phyloP scores from a whole-genome alignment of 2,888 invertebrate genomes.

The Cryptus viduatorius region DNA sequence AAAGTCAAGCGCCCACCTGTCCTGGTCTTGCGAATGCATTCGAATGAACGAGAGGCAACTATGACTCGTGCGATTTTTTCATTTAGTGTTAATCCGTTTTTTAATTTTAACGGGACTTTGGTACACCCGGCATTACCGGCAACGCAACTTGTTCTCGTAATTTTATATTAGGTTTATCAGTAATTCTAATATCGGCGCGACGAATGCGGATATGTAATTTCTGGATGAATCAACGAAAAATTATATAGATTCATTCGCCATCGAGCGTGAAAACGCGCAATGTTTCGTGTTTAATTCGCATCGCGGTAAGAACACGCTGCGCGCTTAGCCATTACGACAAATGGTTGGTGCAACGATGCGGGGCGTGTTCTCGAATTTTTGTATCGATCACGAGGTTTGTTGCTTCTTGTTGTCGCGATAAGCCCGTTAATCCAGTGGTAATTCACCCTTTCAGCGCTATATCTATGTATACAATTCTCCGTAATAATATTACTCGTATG shows the following conservation, averaged over 20 bases:
- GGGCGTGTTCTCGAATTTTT: conserved; percentile 18
- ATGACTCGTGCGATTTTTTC: not conserved
- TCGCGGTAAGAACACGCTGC: not conserved
- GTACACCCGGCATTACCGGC: not conserved
- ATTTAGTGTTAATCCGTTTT: not conserved
- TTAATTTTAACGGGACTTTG: not conserved
- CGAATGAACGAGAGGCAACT: not conserved
- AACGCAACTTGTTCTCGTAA: conserved; percentile 1
- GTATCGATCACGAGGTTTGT: conserved; percentile 17
- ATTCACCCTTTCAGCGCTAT: not conserved
- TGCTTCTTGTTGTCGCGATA: conserved; percentile 39
- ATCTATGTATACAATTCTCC: not conserved
- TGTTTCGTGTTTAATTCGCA: conserved; percentile 49
- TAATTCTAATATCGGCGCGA: conserved; percentile 4
- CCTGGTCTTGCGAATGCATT: not conserved
- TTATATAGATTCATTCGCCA: conserved; percentile 36
- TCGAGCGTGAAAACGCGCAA: conserved; percentile 56
- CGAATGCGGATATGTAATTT: conserved; percentile 13
- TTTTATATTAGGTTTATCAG: conserved; percentile 15
- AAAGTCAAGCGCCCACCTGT: conserved; percentile 26
- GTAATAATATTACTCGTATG: conserved; percentile 46
- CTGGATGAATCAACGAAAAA: conserved; percentile 34
- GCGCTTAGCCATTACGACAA: not conserved
- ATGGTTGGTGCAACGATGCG: conserved; percentile 40
- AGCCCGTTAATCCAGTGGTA: not conserved